A percentile compares a stretch with the other conserved stretches of the same genome.
These are phyloP conservation scores for Graphium colonna DNA, from an alignment of 2,888 invertebrate species.

Conservation along the genomic window DNA sequence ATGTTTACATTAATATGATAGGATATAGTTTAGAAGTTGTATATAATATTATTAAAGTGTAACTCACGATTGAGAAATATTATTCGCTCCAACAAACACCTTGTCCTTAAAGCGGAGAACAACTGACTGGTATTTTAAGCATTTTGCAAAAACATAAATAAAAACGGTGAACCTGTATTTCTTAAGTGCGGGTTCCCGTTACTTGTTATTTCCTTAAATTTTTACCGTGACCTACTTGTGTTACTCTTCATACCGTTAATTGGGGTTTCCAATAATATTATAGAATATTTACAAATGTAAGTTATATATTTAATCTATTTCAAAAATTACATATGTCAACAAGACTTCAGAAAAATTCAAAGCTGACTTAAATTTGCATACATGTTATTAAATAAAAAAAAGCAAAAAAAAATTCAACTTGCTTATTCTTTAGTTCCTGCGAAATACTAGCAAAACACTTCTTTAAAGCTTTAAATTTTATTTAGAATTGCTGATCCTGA, in stretches of 20 bases:
- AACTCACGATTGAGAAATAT: conserved; percentile 11
- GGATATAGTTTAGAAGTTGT: no score
- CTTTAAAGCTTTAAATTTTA: neutral
- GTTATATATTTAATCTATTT: neutral
- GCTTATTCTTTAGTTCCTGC: no score
- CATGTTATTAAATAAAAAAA: neutral
- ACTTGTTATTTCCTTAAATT: conserved; percentile 1
- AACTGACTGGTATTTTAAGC: conserved; percentile 13
- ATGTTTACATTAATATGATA: no score
- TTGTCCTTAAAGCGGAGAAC: conserved; percentile 2
- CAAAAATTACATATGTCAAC: no score
- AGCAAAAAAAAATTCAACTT: no score
- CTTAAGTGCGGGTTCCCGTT: conserved; percentile 21
- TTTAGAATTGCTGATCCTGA: neutral
- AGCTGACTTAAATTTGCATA: no score
- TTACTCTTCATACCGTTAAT: neutral
- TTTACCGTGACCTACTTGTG: neutral
- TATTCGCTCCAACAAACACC: conserved; percentile 8
- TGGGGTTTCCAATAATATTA: neutral
- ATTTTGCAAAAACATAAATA: conserved; percentile 21
- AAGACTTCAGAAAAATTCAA: no score
- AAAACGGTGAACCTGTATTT: conserved; percentile 10
- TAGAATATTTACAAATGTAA: neutral
- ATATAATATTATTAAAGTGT: neutral
- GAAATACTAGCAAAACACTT: no score